A percentile compares a stretch with the other conserved stretches of the same genome.
Conservation (phyloP, 2,797 vertebrate species). For the Eutrigla gurnardus region DNA sequence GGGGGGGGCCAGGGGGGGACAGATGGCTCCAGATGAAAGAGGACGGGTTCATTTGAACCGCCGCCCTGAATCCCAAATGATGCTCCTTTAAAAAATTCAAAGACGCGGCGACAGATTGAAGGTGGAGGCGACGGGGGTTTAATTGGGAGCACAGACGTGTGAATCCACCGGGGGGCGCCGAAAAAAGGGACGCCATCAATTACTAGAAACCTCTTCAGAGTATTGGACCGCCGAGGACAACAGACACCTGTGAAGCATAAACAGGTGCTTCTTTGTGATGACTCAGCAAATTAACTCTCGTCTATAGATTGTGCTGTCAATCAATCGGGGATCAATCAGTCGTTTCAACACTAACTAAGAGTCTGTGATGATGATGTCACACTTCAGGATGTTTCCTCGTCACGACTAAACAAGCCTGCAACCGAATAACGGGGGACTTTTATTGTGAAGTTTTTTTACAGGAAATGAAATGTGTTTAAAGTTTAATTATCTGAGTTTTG, state of each 20-base stretch:
- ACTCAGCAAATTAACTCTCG: too few relatives aligned
- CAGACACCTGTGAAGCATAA: not conserved
- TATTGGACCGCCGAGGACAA: not conserved
- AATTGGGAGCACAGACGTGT: conserved; percentile 57
- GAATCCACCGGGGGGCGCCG: conserved; percentile 2
- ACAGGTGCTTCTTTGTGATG: not conserved
- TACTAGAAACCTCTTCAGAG: conserved; percentile 19
- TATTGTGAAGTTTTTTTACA: not conserved
- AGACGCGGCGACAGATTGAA: conserved; percentile 67
- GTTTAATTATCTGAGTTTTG: not conserved
- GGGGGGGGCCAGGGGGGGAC: conserved; percentile 23
- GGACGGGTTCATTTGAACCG: conserved; percentile 52
- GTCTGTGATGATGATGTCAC: too few relatives aligned
- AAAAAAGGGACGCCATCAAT: conserved; percentile 42
- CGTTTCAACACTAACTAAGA: too few relatives aligned
- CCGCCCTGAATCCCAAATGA: conserved; percentile 60
- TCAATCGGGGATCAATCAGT: too few relatives aligned
- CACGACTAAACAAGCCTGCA: too few relatives aligned
- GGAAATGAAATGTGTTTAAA: not conserved
- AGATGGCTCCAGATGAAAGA: conserved; percentile 68
- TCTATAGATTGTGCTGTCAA: too few relatives aligned
- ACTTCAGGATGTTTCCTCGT: too few relatives aligned
- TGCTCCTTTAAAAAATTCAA: conserved; percentile 61
- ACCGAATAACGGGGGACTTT: not conserved
- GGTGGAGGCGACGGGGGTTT: conserved; percentile 34